These are phyloP conservation scores for Adelges cooleyi DNA, from an alignment of 1,140 invertebrate genomes.

Conservation along the genomic window DNA sequence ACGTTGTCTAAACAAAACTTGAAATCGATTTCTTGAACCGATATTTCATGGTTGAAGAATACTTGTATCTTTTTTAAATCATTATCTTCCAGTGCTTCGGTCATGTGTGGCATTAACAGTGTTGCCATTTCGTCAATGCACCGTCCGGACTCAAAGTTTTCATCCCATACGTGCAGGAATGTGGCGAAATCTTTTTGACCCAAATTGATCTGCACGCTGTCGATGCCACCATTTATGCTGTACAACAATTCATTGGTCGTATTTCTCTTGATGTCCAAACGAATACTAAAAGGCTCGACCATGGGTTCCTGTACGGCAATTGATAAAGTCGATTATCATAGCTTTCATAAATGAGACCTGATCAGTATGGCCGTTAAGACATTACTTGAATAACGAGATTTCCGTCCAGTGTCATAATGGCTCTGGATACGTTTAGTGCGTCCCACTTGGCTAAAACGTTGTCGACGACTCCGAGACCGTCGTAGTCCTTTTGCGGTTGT, in stretches of 20 bases:
- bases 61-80: constrained; percentile 58
- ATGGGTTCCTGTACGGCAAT: constrained; percentile 62
- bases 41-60: constrained; percentile 57
- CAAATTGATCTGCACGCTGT: constrained; percentile 52
- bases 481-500: constrained; percentile 36
- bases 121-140: not conserved
- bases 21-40: constrained; percentile 45
- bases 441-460: constrained; percentile 58
- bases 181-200: constrained; percentile 60
- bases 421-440: constrained; percentile 54
- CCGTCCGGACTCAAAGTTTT: constrained; percentile 40
- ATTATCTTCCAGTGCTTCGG: constrained; percentile 42
- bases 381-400: constrained; percentile 56
- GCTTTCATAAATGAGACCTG: too few species aligned
- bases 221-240: constrained; percentile 38
- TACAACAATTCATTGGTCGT: not conserved
- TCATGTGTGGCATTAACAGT: constrained; percentile 1
- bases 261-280: constrained; percentile 57
- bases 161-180: constrained; percentile 54
- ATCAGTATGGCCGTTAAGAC: too few species aligned
- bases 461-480: constrained; percentile 45
- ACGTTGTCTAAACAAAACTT: constrained; percentile 56
- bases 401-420: constrained; percentile 57
- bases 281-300: constrained; percentile 58
- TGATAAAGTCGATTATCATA: too few species aligned